A percentile compares a stretch with the other conserved stretches of the same genome.
phyloP scores from a whole-genome alignment of 2,888 invertebrate genomes.

The Chymomyza amoena region DNA sequence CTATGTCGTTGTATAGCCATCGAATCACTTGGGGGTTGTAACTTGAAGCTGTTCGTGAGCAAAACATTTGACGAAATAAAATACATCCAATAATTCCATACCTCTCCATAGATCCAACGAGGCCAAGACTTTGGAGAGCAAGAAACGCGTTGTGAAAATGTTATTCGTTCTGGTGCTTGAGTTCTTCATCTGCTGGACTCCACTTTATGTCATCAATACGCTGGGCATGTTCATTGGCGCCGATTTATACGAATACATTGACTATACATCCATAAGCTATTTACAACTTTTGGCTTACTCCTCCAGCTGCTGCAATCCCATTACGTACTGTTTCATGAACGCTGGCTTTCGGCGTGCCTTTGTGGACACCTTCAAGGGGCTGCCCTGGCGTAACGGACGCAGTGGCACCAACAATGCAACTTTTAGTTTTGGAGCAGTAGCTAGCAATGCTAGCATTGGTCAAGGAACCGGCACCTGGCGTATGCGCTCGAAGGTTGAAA shows the following conservation, averaged over 20 bases:
- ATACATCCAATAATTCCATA: too few species aligned
- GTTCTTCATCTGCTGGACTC: constrained; percentile 96
- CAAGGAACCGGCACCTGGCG: constrained; percentile 48
- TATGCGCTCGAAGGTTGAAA: constrained; percentile 47
- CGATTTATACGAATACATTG: constrained; percentile 85
- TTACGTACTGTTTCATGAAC: constrained; percentile 96
- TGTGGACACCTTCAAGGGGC: constrained; percentile 57
- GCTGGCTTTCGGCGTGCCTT: constrained; percentile 88
- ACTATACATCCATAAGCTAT: constrained; percentile 85
- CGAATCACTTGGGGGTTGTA: too few species aligned
- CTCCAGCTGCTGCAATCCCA: constrained; percentile 92
- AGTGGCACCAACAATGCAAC: constrained; percentile 19
- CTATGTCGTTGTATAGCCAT: too few species aligned
- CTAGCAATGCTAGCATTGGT: constrained; percentile 25
- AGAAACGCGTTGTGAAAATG: constrained; percentile 86
- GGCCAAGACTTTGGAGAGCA: constrained; percentile 71
- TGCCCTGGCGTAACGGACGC: constrained; percentile 47
- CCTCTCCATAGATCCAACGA: constrained; percentile 46
- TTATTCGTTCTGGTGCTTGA: constrained; percentile 93
- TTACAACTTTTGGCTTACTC: constrained; percentile 89
- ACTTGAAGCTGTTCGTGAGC: too few species aligned
- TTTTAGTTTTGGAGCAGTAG: constrained; percentile 3
- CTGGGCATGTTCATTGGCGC: constrained; percentile 85
- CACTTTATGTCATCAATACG: constrained; percentile 89
- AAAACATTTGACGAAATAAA: too few species aligned